Evolutionary conservation across 2,888 invertebrate genomes (phyloP).

Genomic region (Stenodera caucasica): DNA sequence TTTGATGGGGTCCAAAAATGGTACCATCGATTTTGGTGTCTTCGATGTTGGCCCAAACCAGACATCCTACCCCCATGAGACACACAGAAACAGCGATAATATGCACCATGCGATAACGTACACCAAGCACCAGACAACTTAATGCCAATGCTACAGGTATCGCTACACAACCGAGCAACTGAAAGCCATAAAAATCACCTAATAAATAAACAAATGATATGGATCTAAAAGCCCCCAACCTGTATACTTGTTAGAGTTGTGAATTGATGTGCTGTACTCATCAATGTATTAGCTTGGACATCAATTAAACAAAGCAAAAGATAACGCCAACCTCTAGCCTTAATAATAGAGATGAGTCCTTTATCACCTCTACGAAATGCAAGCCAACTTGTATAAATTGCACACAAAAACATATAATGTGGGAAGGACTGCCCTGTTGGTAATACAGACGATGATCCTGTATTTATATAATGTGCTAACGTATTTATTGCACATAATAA

Average conservation of each 20-base stretch:
- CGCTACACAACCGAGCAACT: slow-evolving; percentile 84
- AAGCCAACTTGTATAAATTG: slow-evolving; percentile 76
- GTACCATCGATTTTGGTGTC: slow-evolving; percentile 67
- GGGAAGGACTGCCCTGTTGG: slow-evolving; percentile 81
- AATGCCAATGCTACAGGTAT: slow-evolving; percentile 79
- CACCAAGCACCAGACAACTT: slow-evolving; percentile 76
- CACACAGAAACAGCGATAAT: slow-evolving; percentile 79
- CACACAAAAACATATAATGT: slow-evolving; percentile 75
- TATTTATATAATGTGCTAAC: slow-evolving; percentile 70
- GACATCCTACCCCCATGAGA: slow-evolving; percentile 78
- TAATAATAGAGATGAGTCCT: slow-evolving; percentile 65
- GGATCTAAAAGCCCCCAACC: slow-evolving; percentile 52
- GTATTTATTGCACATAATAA: slow-evolving; percentile 78
- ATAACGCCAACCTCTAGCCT: slow-evolving; percentile 76
- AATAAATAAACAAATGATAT: slow-evolving; percentile 11
- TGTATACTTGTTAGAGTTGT: slow-evolving; percentile 74
- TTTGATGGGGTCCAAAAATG: too few relatives aligned
- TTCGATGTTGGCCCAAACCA: slow-evolving; percentile 82
- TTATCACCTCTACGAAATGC: slow-evolving; percentile 68
- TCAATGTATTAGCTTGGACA: slow-evolving; percentile 83
- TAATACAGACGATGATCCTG: slow-evolving; percentile 69
- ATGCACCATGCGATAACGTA: slow-evolving; percentile 74
- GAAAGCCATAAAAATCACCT: slow-evolving; percentile 52
- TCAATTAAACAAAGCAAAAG: slow-evolving; percentile 76
- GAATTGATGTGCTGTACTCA: slow-evolving; percentile 78